These are phyloP conservation scores for Orientallactaga sibirica DNA, from an alignment of 2,797 vertebrate species.

Conservation along the genomic window DNA sequence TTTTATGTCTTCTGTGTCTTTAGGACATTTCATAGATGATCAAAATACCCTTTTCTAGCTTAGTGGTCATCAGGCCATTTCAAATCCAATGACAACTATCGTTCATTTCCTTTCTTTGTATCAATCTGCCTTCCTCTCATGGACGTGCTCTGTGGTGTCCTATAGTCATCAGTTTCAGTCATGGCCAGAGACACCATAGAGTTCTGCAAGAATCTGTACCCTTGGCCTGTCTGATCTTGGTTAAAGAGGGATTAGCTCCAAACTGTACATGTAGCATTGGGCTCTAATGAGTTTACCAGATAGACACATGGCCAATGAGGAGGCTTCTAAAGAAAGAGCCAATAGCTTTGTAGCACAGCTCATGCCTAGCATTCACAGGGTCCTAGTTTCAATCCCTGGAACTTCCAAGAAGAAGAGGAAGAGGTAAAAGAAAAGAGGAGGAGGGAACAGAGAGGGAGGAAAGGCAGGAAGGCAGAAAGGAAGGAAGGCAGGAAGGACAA, in stretches of 20 bases:
- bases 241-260: background rate
- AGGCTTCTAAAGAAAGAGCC: background rate
- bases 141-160: background rate
- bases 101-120: background rate
- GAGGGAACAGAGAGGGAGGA: too few relatives aligned
- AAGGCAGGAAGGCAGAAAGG: too few relatives aligned
- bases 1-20: background rate
- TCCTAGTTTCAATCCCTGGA: background rate
- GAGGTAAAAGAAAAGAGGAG: too few relatives aligned
- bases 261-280: background rate
- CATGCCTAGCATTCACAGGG: background rate
- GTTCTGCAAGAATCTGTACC: background rate
- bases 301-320: background rate
- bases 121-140: background rate
- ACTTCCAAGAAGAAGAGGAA: too few relatives aligned
- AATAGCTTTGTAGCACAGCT: background rate
- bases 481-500: too few relatives aligned
- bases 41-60: conserved; percentile 26
- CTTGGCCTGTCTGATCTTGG: background rate
- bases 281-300: background rate
- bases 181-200: background rate
- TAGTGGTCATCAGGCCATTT: background rate
- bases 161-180: background rate
- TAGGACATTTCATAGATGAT: background rate
- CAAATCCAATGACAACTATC: background rate